Evolutionary conservation across 2,888 invertebrate genomes (phyloP), one percentile per base, ranked within the genome.

Genomic region (Sclerodermus sp.): DNA sequence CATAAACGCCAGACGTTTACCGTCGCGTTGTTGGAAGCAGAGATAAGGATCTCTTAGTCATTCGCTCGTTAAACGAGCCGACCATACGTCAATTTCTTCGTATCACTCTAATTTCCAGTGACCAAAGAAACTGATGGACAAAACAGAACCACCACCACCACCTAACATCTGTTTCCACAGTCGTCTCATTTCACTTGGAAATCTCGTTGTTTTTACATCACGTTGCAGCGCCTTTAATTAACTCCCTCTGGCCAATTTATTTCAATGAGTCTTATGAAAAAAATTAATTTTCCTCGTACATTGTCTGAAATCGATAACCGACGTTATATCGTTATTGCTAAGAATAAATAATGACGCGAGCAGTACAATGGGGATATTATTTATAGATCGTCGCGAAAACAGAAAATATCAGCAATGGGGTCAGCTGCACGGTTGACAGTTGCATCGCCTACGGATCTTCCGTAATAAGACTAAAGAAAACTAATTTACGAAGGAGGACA

Each of bases 31-130:
- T 45, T 42, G 44, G 37, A 34, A 36, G 42, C 40, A 51, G 47
- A 56, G 62, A 62, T 60, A 62, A 54, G 65, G 60, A 74, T 71
- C 71, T 68, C 63, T 71, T 68, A 68, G 64, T 73, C 71, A 69
- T 67, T 58, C 56, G 23, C 42, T 61, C 42, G 59, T 60, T 57
- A 44, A 52, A 49, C 52, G 38, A 32, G 39, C 4, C 38, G 16
- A n/a, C 15, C 29, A 16, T 15, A 34, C 42, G 42, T 30, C 37
- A 49, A 34, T 51, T 13, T 12, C 12, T 34, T 34, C 13, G n/a
- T 12, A 6, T 30, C 30, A 10, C 6, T 30, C 30, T 10, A 34
- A 34, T 34, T 34, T 13, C 34, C 12, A 12, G 4, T 8, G 23
- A 23, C 23, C 23, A 23, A 5, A 23, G 3, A 23, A 23, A 23